Evolutionary conservation across 1,140 invertebrate genomes (phyloP).

Genomic region (Bicyclus anynana): DNA sequence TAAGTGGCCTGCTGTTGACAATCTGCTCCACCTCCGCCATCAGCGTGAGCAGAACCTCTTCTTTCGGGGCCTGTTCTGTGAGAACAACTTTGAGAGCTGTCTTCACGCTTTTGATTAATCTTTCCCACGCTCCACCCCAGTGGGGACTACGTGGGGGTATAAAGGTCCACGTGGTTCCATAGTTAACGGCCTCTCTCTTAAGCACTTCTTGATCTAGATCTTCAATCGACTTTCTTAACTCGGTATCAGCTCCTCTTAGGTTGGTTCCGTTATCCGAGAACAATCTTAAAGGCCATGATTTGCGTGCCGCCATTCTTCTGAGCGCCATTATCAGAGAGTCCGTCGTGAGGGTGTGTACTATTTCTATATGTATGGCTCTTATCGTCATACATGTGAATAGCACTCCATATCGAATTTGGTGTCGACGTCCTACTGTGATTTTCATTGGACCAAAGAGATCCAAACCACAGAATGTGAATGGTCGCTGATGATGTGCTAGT

Average conservation of each 20-base stretch:
- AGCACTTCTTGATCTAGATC: constrained; percentile 19
- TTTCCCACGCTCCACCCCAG: too few species aligned
- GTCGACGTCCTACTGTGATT: constrained; percentile 31
- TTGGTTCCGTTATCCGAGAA: constrained; percentile 46
- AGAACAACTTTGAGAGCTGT: constrained; percentile 18
- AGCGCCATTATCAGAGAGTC: constrained; percentile 54
- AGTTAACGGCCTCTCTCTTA: constrained; percentile 10
- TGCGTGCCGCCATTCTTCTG: constrained; percentile 53
- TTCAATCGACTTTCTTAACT: neutral
- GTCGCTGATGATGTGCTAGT: constrained; percentile 25
- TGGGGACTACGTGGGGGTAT: too few species aligned
- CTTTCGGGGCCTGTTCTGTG: constrained; percentile 26
- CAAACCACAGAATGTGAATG: constrained; percentile 27
- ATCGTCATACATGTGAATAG: constrained; percentile 42
- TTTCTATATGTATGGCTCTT: constrained; percentile 22
- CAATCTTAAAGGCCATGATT: constrained; percentile 40
- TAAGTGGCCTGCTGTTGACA: too few species aligned
- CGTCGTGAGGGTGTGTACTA: constrained; percentile 36
- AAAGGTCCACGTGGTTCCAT: constrained; percentile 37
- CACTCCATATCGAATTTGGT: constrained; percentile 48
- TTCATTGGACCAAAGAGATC: constrained; percentile 37
- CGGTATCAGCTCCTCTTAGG: constrained; percentile 10
- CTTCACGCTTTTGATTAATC: constrained; percentile 32
- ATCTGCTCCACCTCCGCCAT: too few species aligned
- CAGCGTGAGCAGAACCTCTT: too few species aligned